phyloP scores from a whole-genome alignment of 2,888 invertebrate species.

The Caenorhabditis auriculariae region DNA sequence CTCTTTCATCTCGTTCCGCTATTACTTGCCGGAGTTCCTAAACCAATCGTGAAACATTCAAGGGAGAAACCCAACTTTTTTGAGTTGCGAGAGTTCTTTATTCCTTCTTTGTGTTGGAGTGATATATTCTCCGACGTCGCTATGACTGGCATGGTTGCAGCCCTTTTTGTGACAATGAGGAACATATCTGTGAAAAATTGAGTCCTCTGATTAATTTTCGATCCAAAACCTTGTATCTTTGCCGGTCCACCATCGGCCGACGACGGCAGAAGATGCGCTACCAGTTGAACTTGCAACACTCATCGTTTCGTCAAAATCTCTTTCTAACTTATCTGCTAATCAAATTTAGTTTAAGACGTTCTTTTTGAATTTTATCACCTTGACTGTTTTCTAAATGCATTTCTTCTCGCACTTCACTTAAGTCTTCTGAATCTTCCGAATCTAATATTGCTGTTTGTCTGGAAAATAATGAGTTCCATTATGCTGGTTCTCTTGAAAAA shows the following conservation, averaged over 20 bases:
- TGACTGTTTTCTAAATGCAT: neutral
- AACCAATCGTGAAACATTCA: no score
- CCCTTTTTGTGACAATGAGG: conserved; percentile 59
- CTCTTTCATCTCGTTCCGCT: conserved; percentile 54
- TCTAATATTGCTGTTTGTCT: conserved; percentile 51
- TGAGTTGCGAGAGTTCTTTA: conserved; percentile 27
- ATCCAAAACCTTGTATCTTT: conserved; percentile 49
- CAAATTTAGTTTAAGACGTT: conserved; percentile 5
- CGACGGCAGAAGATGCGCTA: conserved; percentile 50
- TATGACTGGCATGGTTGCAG: conserved; percentile 49
- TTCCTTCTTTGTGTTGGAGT: conserved; percentile 61
- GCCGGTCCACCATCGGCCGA: conserved; percentile 62
- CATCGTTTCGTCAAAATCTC: conserved; percentile 39
- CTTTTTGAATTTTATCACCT: conserved; percentile 5
- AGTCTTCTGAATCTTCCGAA: conserved; percentile 39
- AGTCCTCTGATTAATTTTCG: neutral
- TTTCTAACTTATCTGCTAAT: conserved; percentile 3
- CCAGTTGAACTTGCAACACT: conserved; percentile 51
- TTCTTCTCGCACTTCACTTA: conserved; percentile 8
- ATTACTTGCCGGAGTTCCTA: conserved; percentile 47
- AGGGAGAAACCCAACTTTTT: conserved; percentile 22
- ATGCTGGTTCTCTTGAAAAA: neutral
- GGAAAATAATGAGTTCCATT: conserved; percentile 3
- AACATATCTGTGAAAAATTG: conserved; percentile 40
- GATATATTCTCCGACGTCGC: conserved; percentile 47